These are phyloP conservation scores for Chalcosyrphus nemorum DNA, from an alignment of 2,888 invertebrate species.

Conservation along the genomic window DNA sequence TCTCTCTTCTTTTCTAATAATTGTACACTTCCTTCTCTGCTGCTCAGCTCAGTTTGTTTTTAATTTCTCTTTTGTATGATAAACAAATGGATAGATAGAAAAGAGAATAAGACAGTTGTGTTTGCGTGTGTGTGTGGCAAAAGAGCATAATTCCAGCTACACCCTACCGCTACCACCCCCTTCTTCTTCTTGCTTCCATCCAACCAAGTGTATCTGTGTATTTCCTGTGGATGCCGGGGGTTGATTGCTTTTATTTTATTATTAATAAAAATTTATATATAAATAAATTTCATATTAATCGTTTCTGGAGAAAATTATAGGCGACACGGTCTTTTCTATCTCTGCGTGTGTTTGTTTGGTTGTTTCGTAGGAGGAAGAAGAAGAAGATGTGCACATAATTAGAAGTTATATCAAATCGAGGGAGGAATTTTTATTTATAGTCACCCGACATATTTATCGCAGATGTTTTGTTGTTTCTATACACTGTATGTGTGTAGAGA, in stretches of 20 bases:
- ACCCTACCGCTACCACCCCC: not conserved
- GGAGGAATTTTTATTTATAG: slow-evolving; percentile 71
- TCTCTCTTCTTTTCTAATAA: not conserved
- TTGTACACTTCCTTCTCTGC: slow-evolving; percentile 3
- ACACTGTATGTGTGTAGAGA: not conserved
- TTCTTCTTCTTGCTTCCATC: too few species aligned
- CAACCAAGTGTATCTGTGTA: not conserved
- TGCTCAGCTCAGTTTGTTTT: slow-evolving; percentile 30
- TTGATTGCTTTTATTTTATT: slow-evolving; percentile 64
- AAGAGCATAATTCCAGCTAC: slow-evolving; percentile 4
- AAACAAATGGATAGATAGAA: not conserved
- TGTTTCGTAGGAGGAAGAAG: too few species aligned
- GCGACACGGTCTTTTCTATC: not conserved
- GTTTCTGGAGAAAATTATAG: slow-evolving; percentile 24
- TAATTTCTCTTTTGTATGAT: slow-evolving; percentile 40
- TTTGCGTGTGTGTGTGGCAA: too few species aligned
- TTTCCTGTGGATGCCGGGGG: slow-evolving; percentile 43
- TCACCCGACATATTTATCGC: slow-evolving; percentile 67
- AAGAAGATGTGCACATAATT: slow-evolving; percentile 59
- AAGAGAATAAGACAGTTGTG: not conserved
- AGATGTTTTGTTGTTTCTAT: slow-evolving; percentile 61
- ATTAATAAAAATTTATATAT: slow-evolving; percentile 61
- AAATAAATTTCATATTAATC: slow-evolving; percentile 53
- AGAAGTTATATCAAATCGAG: slow-evolving; percentile 66
- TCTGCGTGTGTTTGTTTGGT: too few species aligned